Evolutionary conservation across 1,140 invertebrate species (phyloP), one percentile per base, ranked within the genome.

Genomic region (Melitaea cinxia): DNA sequence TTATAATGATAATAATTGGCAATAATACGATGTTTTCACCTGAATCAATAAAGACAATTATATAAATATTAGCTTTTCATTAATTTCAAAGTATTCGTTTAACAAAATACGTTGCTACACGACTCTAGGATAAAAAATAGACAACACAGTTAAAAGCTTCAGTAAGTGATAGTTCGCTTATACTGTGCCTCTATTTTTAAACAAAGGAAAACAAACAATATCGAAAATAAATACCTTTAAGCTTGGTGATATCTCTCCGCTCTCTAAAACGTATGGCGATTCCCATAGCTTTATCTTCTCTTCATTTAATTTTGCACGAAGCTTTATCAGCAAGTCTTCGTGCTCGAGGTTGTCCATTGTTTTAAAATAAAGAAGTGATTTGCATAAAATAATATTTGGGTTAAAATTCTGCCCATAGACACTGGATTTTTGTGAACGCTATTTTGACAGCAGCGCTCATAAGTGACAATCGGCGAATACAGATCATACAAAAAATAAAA

Each of bases 271-370:
- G 79, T 94, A 96, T 0, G 95, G 95, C 28, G 92, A 82, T 53
- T 94, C 87, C 95, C 95, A 96, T 45, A 96, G 80, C 77, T 95
- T 95, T 0, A 96, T 88, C 68, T 92, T 91, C 26, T 95, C 93
- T 35, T 89, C 79, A 62, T 95, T 94, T 10, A 96, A 84, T 75
- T 93, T 94, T 7, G 93, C 92, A 21, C 94, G 88, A 14, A 95
- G 83, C 83, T 93, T 93, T 53, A 94, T 93, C 14, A 94, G 80
- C 56, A 93, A 78, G 80, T 94, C 93, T 80, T 94, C 94, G 63
- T 92, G 92, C 70, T 91, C 86, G 19, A 92, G 78, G 64, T 85
- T 85, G 53, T 83, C 83, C 89, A 91, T 86, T 64, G 21, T 73
- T 49, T 35, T 23, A 49, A 21, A 47, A 28, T 7, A 21, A 54